Conservation (phyloP, 2,797 vertebrate species). For the Trichosurus vulpecula region DNA sequence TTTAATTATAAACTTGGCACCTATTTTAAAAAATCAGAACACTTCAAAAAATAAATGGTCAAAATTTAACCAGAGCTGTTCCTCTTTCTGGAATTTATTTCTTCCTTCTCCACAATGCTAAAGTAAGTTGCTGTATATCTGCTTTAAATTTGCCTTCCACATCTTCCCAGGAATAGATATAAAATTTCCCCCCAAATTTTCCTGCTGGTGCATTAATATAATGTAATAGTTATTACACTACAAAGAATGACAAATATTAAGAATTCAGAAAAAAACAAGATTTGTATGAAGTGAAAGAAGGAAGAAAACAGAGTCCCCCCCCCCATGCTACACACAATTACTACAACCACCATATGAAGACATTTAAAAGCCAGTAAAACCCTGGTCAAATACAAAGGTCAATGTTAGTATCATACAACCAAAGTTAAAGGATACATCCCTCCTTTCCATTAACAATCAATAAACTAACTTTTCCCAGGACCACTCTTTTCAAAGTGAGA, state of each 20-base stretch:
- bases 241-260: background rate
- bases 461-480: background rate
- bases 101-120: background rate
- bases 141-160: background rate
- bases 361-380: background rate
- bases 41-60: background rate
- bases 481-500: background rate
- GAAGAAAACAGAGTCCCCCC: background rate
- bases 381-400: background rate
- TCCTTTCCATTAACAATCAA: background rate
- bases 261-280: background rate
- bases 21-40: background rate
- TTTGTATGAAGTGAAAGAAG: background rate
- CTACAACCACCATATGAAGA: background rate
- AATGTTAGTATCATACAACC: background rate
- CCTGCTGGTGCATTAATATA: background rate
- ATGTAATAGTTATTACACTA: background rate
- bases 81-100: background rate
- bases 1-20: background rate
- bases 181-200: background rate
- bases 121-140: background rate
- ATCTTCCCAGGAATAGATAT: background rate
- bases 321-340: background rate
- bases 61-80: background rate
- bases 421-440: background rate